These are phyloP conservation scores for Paratrypauchen microcephalus DNA, from an alignment of 2,797 vertebrate genomes.

Conservation along the genomic window DNA sequence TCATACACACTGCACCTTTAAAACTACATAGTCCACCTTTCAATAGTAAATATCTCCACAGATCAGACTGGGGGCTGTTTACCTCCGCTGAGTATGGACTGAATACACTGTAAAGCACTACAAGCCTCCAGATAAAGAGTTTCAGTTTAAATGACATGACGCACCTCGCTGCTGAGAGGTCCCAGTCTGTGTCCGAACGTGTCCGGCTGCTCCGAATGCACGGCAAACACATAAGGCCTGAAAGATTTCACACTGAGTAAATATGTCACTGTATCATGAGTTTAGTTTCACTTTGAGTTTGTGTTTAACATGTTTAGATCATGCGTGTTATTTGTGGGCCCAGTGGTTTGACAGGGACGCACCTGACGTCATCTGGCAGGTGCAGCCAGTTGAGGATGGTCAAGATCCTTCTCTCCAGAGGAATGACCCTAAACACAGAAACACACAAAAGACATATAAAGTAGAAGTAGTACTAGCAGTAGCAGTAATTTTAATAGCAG, in stretches of 20 bases:
- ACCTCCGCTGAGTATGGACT: too few species aligned
- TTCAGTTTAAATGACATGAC: constrained; percentile 20
- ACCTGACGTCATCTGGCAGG: constrained; percentile 89
- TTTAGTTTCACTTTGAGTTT: too few species aligned
- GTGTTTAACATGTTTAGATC: neutral
- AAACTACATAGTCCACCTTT: too few species aligned
- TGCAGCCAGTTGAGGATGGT: constrained; percentile 92
- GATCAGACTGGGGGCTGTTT: too few species aligned
- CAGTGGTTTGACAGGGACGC: too few species aligned
- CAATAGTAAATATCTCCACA: too few species aligned
- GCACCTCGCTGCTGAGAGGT: constrained; percentile 91
- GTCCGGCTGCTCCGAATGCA: constrained; percentile 97
- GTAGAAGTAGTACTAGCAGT: too few species aligned
- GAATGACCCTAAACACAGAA: constrained; percentile 81
- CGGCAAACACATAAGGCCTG: constrained; percentile 94
- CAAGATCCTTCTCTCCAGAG: constrained; percentile 89
- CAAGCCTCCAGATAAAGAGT: too few species aligned
- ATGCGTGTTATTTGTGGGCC: neutral
- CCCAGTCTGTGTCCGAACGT: constrained; percentile 91
- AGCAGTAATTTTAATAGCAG: too few species aligned
- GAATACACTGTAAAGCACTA: too few species aligned
- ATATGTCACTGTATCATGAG: neutral
- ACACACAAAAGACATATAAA: neutral
- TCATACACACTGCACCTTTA: too few species aligned
- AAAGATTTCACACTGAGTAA: neutral